Percentiles rank a stretch among this genome's conserved stretches.
Evolutionary conservation across 2,888 invertebrate genomes (phyloP).

Genomic region (Oligia latruncula): DNA sequence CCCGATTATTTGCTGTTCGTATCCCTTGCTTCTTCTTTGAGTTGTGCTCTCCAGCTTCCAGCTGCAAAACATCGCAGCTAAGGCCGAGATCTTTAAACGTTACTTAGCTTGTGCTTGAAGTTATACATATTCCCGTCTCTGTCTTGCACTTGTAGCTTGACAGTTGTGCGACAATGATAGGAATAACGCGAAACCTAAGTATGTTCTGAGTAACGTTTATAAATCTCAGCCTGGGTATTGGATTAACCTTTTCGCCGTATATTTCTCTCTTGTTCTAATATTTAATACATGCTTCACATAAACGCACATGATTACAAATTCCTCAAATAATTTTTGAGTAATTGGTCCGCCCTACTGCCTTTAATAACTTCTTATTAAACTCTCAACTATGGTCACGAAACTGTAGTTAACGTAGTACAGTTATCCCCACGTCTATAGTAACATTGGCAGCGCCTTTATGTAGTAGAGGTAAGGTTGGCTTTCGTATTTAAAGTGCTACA

Average conservation of each 20-base stretch:
- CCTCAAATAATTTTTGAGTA: constrained; percentile 44
- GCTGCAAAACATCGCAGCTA: background rate
- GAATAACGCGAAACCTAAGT: background rate
- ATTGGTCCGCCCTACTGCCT: constrained; percentile 59
- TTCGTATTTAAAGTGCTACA: constrained; percentile 1
- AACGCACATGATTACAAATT: constrained; percentile 50
- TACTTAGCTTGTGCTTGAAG: background rate
- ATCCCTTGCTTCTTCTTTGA: background rate
- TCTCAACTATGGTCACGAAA: constrained; percentile 39
- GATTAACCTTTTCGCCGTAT: background rate
- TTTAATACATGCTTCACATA: constrained; percentile 3
- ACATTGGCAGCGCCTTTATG: background rate
- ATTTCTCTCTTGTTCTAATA: background rate
- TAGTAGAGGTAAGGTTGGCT: background rate
- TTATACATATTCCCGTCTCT: background rate
- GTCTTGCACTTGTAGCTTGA: background rate
- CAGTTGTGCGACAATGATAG: background rate
- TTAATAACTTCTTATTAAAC: constrained; percentile 57
- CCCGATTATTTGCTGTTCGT: background rate
- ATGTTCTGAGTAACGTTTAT: background rate
- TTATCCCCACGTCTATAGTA: background rate
- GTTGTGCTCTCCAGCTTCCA: background rate
- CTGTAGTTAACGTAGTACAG: constrained; percentile 21
- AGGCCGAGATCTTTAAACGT: background rate
- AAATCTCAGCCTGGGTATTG: background rate